Conservation (phyloP, 2,888 invertebrate species). For the Campopleginae sp. region DNA sequence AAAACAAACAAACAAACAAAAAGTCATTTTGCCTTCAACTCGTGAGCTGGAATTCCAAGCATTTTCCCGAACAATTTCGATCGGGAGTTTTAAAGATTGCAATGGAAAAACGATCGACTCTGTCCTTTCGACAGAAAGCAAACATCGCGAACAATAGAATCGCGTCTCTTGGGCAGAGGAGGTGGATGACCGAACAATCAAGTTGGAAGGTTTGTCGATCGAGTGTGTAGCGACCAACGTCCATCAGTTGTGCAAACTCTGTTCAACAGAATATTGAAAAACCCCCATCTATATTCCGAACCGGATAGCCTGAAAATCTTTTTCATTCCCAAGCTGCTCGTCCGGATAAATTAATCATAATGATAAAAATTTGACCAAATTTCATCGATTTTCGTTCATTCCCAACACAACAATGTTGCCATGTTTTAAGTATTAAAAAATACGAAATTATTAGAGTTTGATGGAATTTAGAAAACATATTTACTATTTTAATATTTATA, state of each 20-base stretch:
- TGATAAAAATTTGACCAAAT: not conserved
- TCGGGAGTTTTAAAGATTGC: not conserved
- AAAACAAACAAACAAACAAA: too few relatives aligned
- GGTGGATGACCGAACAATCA: constrained; percentile 24
- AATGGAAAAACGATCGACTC: constrained; percentile 23
- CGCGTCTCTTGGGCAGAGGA: not conserved
- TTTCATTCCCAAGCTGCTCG: not conserved
- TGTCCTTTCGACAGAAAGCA: not conserved
- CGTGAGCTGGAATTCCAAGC: not conserved
- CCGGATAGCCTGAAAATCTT: not conserved
- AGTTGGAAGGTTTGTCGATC: not conserved
- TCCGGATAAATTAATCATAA: not conserved
- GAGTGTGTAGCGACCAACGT: constrained; percentile 15
- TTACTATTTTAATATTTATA: too few relatives aligned
- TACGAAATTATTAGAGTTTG: too few relatives aligned
- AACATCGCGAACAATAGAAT: constrained; percentile 12
- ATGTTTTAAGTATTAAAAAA: too few relatives aligned
- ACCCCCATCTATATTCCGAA: not conserved
- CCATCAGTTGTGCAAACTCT: not conserved
- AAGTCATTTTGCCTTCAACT: too few relatives aligned
- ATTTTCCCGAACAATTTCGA: not conserved
- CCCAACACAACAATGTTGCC: too few relatives aligned
- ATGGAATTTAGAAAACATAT: too few relatives aligned
- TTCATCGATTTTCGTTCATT: not conserved
- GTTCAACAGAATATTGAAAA: not conserved